Base-by-base conservation (phyloP, 1,140 invertebrate species). In the Pissodes strobi region DNA sequence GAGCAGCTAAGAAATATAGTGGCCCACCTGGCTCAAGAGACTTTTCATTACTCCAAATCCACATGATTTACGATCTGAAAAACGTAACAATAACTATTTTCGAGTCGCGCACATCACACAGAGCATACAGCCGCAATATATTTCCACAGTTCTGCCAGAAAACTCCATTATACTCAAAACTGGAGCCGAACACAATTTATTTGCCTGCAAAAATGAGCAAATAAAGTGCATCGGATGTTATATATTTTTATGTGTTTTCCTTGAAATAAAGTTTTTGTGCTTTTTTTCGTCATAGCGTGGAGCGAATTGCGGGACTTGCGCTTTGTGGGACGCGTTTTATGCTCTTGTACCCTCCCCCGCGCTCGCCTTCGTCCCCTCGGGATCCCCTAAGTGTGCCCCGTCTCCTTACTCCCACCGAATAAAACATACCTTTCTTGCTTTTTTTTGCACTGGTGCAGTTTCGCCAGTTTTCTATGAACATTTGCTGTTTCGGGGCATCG, bases 231-330 rank as follows among this genome's bases (percentile, higher is more conserved):
- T 75, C 72, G 69, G 68, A 73, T 71, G 72, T 72, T 73, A 71
- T 73, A 74, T 76, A 76, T 75, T 76, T 76, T 75, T 75, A 75
- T 75, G 74, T 76, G 73, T 76, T 76, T 76, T 76, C 72, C 72
- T 73, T 69, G 71, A 72, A 74, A 69, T 74, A 72, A 70, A 74
- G 69, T 72, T 72, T 74, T 73, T 67, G 61, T 68, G 64, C 56
- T 70, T 72, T 73, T 72, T 72, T 72, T 57, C 46, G 52, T n/a
- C 55, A 59, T 46, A 46, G 49, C 38, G 45, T 43, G 45, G 51
- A 43, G 13, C 48, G 66, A 37, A 64, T 56, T 60, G 56, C 59
- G 60, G 41, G 39, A 60, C 66, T 41, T 55, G 57, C 67, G 69
- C 64, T 25, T 41, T 71, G 66, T 60, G 62, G 64, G 17, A 17